These are phyloP conservation scores for Orius insidiosus DNA, from an alignment of 1,140 invertebrate species.

Conservation along the genomic window DNA sequence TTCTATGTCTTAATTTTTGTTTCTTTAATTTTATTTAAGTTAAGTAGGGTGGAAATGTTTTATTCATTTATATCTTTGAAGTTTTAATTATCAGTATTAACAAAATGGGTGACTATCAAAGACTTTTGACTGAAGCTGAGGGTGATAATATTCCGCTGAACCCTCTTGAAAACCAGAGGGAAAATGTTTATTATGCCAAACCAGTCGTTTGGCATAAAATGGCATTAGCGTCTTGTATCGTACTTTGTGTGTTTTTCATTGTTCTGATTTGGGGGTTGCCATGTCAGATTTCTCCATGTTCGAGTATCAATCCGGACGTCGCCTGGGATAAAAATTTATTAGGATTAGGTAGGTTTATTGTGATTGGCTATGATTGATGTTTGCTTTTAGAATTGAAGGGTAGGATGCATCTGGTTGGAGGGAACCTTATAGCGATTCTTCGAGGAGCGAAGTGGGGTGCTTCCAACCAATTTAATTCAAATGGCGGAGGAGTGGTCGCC, in stretches of 20 bases:
- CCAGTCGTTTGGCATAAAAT: constrained; percentile 38
- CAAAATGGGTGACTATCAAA: constrained; percentile 18
- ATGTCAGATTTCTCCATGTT: constrained; percentile 47
- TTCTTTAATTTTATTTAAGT: too few relatives aligned
- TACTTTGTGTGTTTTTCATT: constrained; percentile 51
- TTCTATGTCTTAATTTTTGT: too few relatives aligned
- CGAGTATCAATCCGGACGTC: constrained; percentile 33
- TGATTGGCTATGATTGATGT: neutral
- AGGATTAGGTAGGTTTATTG: constrained; percentile 34
- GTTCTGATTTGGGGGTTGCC: constrained; percentile 58
- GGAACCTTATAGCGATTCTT: constrained; percentile 53
- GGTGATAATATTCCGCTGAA: constrained; percentile 1
- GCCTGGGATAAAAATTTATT: constrained; percentile 51
- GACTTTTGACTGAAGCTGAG: constrained; percentile 16
- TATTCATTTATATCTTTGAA: too few relatives aligned
- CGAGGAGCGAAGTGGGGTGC: constrained; percentile 32
- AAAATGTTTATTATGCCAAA: constrained; percentile 13
- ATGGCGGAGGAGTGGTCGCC: constrained; percentile 30
- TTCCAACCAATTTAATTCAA: constrained; percentile 24
- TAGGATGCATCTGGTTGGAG: constrained; percentile 45
- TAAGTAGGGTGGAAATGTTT: too few relatives aligned
- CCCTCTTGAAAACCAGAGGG: neutral
- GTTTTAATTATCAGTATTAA: too few relatives aligned
- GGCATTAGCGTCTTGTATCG: constrained; percentile 45
- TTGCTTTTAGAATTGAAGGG: constrained; percentile 42